Percentiles rank a stretch among this genome's conserved stretches.
These are phyloP conservation scores for Erethizon dorsatum DNA, from an alignment of 2,797 vertebrate species.

Conservation along the genomic window DNA sequence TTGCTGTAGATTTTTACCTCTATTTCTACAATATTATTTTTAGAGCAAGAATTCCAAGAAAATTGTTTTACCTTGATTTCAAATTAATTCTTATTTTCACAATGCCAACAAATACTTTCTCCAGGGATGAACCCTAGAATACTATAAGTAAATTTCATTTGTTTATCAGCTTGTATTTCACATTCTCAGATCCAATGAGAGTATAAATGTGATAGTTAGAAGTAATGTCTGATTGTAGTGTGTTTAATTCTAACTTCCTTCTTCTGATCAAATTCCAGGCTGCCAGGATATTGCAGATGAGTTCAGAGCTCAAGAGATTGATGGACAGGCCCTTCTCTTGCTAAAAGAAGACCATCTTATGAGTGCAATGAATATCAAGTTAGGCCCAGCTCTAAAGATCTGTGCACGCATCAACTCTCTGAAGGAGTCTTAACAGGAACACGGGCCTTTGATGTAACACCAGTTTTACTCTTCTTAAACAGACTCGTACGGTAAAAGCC, in stretches of 20 bases:
- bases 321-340: constrained; percentile 98
- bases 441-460: constrained; percentile 63
- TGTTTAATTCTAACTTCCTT: constrained; percentile 67
- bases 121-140: constrained; percentile 60
- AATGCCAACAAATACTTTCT: constrained; percentile 61
- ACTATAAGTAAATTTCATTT: constrained; percentile 67
- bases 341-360: constrained; percentile 99
- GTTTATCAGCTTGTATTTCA: constrained; percentile 77
- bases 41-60: constrained; percentile 66
- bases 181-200: constrained; percentile 58
- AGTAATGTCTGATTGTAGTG: background rate
- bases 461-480: constrained; percentile 77
- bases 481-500: constrained; percentile 84
- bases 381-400: constrained; percentile 99
- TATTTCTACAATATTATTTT: constrained; percentile 57
- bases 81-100: constrained; percentile 75
- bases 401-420: constrained; percentile 99
- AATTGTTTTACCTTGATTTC: constrained; percentile 67
- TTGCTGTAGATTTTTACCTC: constrained; percentile 29
- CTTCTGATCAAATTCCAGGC: constrained; percentile 89
- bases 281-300: constrained; percentile 98
- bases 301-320: constrained; percentile 99
- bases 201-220: constrained; percentile 47
- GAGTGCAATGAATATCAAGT: constrained; percentile 99
- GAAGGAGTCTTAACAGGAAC: constrained; percentile 93